These are phyloP conservation scores for Calcarius ornatus DNA, from an alignment of 2,113 vertebrate genomes.

Conservation along the genomic window DNA sequence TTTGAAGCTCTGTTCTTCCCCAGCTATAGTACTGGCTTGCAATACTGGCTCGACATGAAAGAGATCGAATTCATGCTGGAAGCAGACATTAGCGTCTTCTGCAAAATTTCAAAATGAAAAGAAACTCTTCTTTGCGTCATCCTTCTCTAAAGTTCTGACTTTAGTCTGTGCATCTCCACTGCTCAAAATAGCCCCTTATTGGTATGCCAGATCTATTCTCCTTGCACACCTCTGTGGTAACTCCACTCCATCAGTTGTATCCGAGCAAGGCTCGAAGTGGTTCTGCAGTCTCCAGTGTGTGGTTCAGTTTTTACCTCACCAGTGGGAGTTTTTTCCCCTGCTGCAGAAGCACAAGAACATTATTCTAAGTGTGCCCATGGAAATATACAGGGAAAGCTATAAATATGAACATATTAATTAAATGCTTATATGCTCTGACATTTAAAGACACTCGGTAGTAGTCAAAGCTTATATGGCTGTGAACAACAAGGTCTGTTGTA, in stretches of 20 bases:
- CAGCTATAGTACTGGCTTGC: background rate
- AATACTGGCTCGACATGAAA: background rate
- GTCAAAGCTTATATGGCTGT: background rate
- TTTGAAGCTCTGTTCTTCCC: background rate
- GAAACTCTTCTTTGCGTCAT: background rate
- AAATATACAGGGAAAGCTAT: background rate
- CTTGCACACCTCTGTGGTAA: background rate
- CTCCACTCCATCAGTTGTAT: background rate
- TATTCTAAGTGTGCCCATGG: background rate
- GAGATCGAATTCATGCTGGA: background rate
- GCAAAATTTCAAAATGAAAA: background rate
- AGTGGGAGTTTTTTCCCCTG: background rate
- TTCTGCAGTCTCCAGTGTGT: background rate
- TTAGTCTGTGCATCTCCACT: background rate
- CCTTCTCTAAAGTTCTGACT: background rate
- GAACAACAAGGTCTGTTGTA: background rate
- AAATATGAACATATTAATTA: background rate
- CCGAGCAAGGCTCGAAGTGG: background rate
- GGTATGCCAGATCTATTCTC: background rate
- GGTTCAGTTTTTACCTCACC: background rate
- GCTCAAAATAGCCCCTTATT: background rate
- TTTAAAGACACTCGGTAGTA: background rate
- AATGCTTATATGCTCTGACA: background rate
- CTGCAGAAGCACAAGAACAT: background rate
- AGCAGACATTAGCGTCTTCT: background rate